phyloP scores from a whole-genome alignment of 2,888 invertebrate species.

The Leucophenga maculata region DNA sequence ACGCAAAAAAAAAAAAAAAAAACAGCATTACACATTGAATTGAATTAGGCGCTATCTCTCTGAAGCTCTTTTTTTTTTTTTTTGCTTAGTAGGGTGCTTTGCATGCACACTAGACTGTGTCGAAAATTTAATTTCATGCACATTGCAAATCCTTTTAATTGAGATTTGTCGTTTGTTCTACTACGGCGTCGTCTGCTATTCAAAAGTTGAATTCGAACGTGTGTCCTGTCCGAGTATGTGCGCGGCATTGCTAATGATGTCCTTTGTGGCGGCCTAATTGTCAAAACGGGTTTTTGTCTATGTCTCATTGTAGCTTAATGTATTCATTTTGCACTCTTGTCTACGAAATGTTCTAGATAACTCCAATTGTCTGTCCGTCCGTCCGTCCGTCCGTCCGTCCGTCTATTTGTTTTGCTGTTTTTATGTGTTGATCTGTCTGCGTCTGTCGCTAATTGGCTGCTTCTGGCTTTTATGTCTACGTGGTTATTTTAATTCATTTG shows the following conservation, averaged over 20 bases:
- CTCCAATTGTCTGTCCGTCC: background rate
- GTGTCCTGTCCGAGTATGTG: conserved; percentile 24
- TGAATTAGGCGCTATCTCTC: background rate
- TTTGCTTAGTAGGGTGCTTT: too few species aligned
- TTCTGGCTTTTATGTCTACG: conserved; percentile 23
- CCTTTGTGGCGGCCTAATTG: conserved; percentile 24
- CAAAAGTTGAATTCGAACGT: conserved; percentile 17
- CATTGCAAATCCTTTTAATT: conserved; percentile 16
- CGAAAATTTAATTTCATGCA: conserved; percentile 10
- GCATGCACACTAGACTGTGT: background rate
- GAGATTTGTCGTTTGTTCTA: conserved; percentile 6
- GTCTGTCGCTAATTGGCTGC: conserved; percentile 17
- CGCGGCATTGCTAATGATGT: conserved; percentile 24
- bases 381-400: too few species aligned
- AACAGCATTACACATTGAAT: conserved; percentile 4
- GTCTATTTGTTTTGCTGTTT: background rate
- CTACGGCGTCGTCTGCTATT: background rate
- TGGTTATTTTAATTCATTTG: conserved; percentile 22
- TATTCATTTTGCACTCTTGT: background rate
- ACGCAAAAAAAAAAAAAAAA: background rate
- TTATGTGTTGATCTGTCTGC: background rate
- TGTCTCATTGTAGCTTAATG: background rate
- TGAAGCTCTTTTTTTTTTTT: too few species aligned
- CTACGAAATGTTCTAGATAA: too few species aligned
- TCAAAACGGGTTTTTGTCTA: conserved; percentile 18